Evolutionary conservation across 1,140 invertebrate species (phyloP).

Genomic region (Drosophila sulfurigaster): DNA sequence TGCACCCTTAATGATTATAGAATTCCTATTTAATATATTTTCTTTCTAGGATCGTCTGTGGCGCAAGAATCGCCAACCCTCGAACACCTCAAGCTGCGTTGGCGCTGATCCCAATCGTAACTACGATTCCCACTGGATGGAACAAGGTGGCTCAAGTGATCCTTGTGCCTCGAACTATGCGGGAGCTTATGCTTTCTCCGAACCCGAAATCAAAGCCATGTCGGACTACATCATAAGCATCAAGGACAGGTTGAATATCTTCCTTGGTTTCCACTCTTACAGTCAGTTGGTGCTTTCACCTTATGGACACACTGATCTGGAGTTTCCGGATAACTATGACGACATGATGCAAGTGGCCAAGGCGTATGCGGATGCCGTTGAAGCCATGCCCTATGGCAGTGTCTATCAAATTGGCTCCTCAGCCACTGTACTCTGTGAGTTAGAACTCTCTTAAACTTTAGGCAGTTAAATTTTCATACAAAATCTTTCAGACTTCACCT

Average conservation of each 20-base stretch:
- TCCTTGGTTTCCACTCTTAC: conserved; percentile 87
- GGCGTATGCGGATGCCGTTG: conserved; percentile 85
- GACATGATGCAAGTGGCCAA: conserved; percentile 86
- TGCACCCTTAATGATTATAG: conserved; percentile 14
- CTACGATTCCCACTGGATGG: conserved; percentile 88
- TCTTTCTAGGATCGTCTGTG: conserved; percentile 85
- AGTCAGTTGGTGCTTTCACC: conserved; percentile 86
- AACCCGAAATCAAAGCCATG: conserved; percentile 89
- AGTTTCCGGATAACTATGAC: conserved; percentile 85
- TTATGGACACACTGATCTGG: conserved; percentile 85
- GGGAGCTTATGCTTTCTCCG: conserved; percentile 90
- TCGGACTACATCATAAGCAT: conserved; percentile 86
- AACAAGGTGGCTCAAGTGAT: conserved; percentile 75
- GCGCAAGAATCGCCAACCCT: conserved; percentile 85
- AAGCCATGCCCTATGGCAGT: conserved; percentile 85
- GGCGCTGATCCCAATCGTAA: conserved; percentile 90
- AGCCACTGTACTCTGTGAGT: conserved; percentile 87
- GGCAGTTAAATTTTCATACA: too few relatives aligned
- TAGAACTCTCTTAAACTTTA: neutral
- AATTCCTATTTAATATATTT: neutral
- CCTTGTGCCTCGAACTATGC: conserved; percentile 89
- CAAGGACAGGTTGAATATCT: conserved; percentile 85
- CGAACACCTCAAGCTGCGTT: conserved; percentile 84
- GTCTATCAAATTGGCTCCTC: conserved; percentile 83
- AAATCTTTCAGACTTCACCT: conserved; percentile 74